phyloP scores from a whole-genome alignment of 2,888 invertebrate species.

The Laothoe populi region DNA sequence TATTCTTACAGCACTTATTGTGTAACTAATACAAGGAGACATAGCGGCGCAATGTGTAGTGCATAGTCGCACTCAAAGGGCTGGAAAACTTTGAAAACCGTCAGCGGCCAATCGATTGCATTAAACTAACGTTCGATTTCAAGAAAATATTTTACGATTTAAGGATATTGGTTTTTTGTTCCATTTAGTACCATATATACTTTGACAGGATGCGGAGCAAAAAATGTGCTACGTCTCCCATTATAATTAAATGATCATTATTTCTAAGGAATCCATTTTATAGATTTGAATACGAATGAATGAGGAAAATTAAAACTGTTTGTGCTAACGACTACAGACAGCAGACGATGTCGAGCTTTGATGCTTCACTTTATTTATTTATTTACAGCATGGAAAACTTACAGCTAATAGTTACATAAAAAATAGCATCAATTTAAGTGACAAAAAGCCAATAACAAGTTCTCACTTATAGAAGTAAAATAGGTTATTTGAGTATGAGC shows the following conservation, averaged over 20 bases:
- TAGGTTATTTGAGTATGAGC: too few species aligned
- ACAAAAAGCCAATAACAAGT: too few species aligned
- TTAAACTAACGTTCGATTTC: conserved; percentile 40
- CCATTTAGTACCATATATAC: conserved; percentile 14
- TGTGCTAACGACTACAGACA: conserved; percentile 2
- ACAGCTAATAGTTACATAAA: too few species aligned
- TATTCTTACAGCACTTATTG: too few species aligned
- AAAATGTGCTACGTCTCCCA: conserved; percentile 10
- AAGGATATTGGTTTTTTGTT: conserved; percentile 47
- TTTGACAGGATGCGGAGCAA: conserved; percentile 16
- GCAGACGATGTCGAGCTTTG: not conserved
- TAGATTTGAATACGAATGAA: conserved; percentile 12
- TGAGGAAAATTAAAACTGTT: not conserved
- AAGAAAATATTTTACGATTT: conserved; percentile 50
- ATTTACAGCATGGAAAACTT: too few species aligned
- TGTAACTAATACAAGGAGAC: too few species aligned
- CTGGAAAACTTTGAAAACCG: conserved; percentile 7
- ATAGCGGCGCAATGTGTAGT: not conserved
- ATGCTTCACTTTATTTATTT: too few species aligned
- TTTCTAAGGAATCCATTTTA: conserved; percentile 18
- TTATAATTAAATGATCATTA: conserved; percentile 17
- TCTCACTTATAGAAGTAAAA: too few species aligned
- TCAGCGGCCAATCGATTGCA: conserved; percentile 8
- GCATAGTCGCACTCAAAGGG: not conserved
- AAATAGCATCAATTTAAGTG: too few species aligned